Evolutionary conservation across 2,888 invertebrate genomes (phyloP).

Genomic region (Brenthis ino): DNA sequence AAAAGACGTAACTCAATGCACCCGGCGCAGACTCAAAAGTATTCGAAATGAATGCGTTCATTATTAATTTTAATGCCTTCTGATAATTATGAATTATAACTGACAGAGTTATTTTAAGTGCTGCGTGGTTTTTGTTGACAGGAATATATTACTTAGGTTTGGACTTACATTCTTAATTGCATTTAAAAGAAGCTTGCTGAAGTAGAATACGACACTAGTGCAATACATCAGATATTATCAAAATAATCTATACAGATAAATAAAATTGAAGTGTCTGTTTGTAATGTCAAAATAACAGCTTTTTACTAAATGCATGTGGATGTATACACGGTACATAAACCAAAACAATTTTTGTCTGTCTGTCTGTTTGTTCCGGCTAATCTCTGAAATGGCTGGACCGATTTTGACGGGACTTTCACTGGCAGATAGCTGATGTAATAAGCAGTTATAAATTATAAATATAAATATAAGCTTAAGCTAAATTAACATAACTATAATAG

Average conservation of each 20-base stretch:
- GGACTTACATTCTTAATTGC: neutral
- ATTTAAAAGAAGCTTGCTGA: neutral
- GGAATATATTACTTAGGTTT: neutral
- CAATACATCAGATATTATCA: neutral
- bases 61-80: constrained; percentile 32
- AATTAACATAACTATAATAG: too few species aligned
- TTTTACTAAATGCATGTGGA: too few species aligned
- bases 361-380: too few species aligned
- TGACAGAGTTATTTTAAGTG: constrained; percentile 21
- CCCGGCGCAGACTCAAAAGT: constrained; percentile 10
- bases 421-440: too few species aligned
- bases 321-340: too few species aligned
- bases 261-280: too few species aligned
- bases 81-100: constrained; percentile 34
- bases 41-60: constrained; percentile 25
- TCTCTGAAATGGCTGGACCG: too few species aligned
- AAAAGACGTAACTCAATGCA: constrained; percentile 12
- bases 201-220: neutral
- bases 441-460: too few species aligned
- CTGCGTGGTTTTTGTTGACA: neutral
- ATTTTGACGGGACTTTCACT: too few species aligned
- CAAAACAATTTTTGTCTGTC: too few species aligned
- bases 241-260: neutral
- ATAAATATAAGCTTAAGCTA: too few species aligned
- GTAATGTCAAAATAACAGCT: too few species aligned